Evolutionary conservation across 2,888 invertebrate species (phyloP).

Genomic region (Phalera bucephala): DNA sequence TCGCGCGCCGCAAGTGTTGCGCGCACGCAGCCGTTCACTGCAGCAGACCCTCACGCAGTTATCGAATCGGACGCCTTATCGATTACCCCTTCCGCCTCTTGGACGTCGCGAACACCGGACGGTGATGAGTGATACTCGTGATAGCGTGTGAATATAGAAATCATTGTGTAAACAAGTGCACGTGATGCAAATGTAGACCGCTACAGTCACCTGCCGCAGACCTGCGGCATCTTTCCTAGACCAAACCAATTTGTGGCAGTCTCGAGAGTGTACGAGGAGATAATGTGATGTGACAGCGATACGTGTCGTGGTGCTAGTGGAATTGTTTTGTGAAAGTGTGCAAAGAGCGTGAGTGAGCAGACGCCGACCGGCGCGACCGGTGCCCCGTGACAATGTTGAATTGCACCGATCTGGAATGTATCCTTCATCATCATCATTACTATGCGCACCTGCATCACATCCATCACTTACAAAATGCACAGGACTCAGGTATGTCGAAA

Average conservation of each 20-base stretch:
- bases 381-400: constrained; percentile 86
- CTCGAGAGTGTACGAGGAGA: constrained; percentile 62
- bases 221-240: constrained; percentile 61
- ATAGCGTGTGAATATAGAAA: constrained; percentile 45
- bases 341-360: constrained; percentile 68
- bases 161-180: constrained; percentile 49
- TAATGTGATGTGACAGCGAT: constrained; percentile 81
- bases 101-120: constrained; percentile 45
- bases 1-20: constrained; percentile 75
- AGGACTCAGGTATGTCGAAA: constrained; percentile 81
- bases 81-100: constrained; percentile 54
- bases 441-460: constrained; percentile 88
- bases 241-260: constrained; percentile 50
- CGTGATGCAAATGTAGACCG: constrained; percentile 47
- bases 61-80: constrained; percentile 60
- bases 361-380: constrained; percentile 57
- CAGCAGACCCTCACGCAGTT: constrained; percentile 47
- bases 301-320: constrained; percentile 71
- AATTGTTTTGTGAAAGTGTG: constrained; percentile 82
- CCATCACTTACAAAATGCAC: constrained; percentile 86
- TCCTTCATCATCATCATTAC: constrained; percentile 89
- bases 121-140: constrained; percentile 55
- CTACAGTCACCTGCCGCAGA: constrained; percentile 57
- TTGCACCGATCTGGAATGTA: constrained; percentile 90
- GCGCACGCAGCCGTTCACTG: constrained; percentile 69